phyloP scores from a whole-genome alignment of 2,888 invertebrate species.

The Entomobrya proxima region DNA sequence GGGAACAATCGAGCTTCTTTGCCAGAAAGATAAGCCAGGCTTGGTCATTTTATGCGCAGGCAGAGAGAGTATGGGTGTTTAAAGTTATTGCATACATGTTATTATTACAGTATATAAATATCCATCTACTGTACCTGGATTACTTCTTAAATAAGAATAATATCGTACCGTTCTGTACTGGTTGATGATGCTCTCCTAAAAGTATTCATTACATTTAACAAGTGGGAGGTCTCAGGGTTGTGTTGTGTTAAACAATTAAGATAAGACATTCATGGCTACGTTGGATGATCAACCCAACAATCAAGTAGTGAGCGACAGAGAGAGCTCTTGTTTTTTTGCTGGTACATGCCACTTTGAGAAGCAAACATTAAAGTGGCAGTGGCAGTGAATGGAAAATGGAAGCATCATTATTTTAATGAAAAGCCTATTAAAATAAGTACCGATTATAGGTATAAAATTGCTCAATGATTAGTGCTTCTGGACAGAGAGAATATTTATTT shows the following conservation, averaged over 20 bases:
- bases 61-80: neutral
- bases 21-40: slow-evolving; percentile 33
- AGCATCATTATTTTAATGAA: too few species aligned
- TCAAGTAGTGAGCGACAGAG: neutral
- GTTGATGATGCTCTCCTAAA: neutral
- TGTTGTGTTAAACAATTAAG: slow-evolving; percentile 53
- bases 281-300: slow-evolving; percentile 29
- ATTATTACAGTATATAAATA: too few species aligned
- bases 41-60: neutral
- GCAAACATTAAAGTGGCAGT: too few species aligned
- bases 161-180: slow-evolving; percentile 30
- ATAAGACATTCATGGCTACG: slow-evolving; percentile 53
- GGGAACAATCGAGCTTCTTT: neutral
- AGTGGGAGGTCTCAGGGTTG: slow-evolving; percentile 59
- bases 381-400: too few species aligned
- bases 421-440: too few species aligned
- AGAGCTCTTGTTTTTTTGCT: neutral
- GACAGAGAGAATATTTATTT: too few species aligned
- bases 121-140: too few species aligned
- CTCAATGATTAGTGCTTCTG: too few species aligned
- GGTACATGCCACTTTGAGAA: too few species aligned
- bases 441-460: too few species aligned
- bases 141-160: too few species aligned
- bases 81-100: slow-evolving; percentile 1
- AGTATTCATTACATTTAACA: slow-evolving; percentile 17